Evolutionary conservation across 2,113 vertebrate species (phyloP).

Genomic region (Cynoglossus semilaevis): DNA sequence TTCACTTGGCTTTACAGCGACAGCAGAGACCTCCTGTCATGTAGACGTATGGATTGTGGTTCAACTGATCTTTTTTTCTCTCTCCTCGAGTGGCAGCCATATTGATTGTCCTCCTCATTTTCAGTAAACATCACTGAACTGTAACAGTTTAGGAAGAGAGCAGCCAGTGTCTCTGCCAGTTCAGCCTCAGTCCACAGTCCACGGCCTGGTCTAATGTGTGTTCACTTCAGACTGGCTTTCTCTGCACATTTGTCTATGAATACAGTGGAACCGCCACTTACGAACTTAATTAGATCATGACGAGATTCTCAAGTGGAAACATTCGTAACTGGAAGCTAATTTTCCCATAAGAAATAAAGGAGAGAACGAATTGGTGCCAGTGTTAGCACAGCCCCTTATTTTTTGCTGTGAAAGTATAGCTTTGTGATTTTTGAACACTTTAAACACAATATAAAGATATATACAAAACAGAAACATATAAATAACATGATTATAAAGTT

Average conservation of each 20-base stretch:
- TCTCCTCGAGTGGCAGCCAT: slow-evolving; percentile 55
- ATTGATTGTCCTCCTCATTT: slow-evolving; percentile 62
- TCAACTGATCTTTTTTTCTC: slow-evolving; percentile 62
- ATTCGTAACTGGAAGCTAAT: no score
- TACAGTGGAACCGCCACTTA: no score
- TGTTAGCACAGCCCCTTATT: no score
- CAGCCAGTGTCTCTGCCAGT: slow-evolving; percentile 8
- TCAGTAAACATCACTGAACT: slow-evolving; percentile 46
- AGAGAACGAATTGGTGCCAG: no score
- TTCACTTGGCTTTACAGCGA: slow-evolving; percentile 48
- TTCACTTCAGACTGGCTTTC: slow-evolving; percentile 15
- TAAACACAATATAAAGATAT: slow-evolving; percentile 1
- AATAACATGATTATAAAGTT: no score
- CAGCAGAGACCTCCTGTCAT: slow-evolving; percentile 41
- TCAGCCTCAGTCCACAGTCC: neutral
- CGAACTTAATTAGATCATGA: no score
- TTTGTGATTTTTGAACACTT: no score
- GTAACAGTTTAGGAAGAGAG: slow-evolving; percentile 28
- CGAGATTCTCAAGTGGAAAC: no score
- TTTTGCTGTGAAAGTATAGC: no score
- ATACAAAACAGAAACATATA: no score
- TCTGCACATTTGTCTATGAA: slow-evolving; percentile 2
- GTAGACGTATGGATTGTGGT: slow-evolving; percentile 62
- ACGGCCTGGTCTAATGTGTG: no score
- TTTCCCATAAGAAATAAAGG: no score